These are phyloP conservation scores for Poeciliopsis infans DNA, from an alignment of 2,797 vertebrate genomes.

Conservation along the genomic window DNA sequence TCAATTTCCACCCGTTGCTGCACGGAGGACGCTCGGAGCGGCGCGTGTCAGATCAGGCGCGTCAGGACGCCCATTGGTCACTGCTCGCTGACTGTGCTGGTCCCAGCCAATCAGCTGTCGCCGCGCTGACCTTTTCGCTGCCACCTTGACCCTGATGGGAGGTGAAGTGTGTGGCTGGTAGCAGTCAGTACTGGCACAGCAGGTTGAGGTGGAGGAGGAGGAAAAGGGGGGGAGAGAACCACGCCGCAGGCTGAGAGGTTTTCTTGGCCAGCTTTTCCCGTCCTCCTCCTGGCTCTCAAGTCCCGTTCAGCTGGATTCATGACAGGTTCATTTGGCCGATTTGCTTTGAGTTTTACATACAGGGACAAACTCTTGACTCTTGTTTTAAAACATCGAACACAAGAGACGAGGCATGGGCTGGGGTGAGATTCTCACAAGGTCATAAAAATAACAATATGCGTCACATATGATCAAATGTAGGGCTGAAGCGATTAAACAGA, in stretches of 20 bases:
- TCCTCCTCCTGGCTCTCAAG: conserved; percentile 74
- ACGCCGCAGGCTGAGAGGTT: conserved; percentile 84
- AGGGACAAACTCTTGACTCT: conserved; percentile 46
- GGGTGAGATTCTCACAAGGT: background rate
- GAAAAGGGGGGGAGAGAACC: conserved; percentile 78
- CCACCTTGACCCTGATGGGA: conserved; percentile 83
- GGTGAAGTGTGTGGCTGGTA: conserved; percentile 91
- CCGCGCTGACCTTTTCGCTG: conserved; percentile 87
- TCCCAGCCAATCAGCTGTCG: conserved; percentile 81
- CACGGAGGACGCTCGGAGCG: conserved; percentile 56
- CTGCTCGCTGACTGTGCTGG: conserved; percentile 68
- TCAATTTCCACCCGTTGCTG: conserved; percentile 58
- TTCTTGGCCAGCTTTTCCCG: conserved; percentile 76
- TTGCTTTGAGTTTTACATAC: conserved; percentile 61
- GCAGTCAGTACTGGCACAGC: conserved; percentile 82
- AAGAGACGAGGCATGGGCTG: background rate
- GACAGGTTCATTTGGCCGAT: conserved; percentile 63
- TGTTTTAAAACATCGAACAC: conserved; percentile 45
- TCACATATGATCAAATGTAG: background rate
- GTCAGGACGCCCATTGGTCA: conserved; percentile 80
- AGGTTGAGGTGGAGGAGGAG: conserved; percentile 62
- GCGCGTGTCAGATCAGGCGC: conserved; percentile 86
- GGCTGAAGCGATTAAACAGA: too few relatives aligned
- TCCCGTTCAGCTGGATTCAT: conserved; percentile 58
- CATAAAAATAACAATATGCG: background rate